Base-by-base conservation (phyloP, 2,113 vertebrate genomes). In the Hyperoodon ampullatus region DNA sequence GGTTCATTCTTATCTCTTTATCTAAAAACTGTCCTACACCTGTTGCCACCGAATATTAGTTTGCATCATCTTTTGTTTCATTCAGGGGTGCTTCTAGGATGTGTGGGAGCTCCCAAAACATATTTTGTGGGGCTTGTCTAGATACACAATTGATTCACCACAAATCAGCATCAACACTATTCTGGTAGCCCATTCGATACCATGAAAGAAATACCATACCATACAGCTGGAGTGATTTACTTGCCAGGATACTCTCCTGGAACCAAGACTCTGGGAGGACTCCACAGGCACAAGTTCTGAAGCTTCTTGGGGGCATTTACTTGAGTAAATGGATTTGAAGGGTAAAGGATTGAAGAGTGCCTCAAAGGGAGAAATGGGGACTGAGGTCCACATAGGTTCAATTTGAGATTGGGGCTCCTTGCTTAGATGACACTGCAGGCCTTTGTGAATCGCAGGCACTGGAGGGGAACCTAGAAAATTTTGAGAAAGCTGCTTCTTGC, bases 11-110 rank as follows among this genome's bases (percentile, higher is more conserved):
- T 93, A 89, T 95, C 13, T 85, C 30, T 89, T 28, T 65, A 12
- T 94, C 66, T 58, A 93, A 87, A 95, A 96, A 23, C 28, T 30
- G 21, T 35, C 74, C 63, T 83, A 70, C 2, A 75, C 6, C 6
- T 68, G 60, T 83, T 96, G 58, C 30, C 50, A 95, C 6, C 50
- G 63, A 83, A 68, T 93, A 95, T 95, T 70, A 88, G 63, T 93
- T 93, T 83, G 8, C 5, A 42, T 33, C 24, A n/a, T 18, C 30
- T 65, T 96, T 95, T 95, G 35, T 90, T 95, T 94, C 19, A 87
- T 86, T 87, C 26, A 80, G 28, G 60, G 44, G 55, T 92, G 55
- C 15, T 47, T 93, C 83, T 91, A 89, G 61, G 16, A 70, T 81
- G 14, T 91, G 33, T 81, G 30, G 44, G n/a, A 39, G 4, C 35